Conservation (phyloP, 2,888 invertebrate genomes). For the Sipunculus nudus region DNA sequence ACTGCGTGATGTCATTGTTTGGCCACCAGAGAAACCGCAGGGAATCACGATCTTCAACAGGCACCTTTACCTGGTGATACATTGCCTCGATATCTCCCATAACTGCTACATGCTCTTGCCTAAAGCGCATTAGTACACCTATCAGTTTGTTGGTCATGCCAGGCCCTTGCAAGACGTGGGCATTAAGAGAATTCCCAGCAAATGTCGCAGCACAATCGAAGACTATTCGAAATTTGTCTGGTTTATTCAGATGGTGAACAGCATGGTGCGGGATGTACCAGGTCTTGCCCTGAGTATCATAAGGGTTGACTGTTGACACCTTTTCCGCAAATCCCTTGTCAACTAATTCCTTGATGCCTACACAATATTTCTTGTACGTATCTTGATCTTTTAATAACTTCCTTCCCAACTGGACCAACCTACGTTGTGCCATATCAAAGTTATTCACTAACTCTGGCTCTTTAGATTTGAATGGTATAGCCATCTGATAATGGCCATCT, state of each 20-base stretch:
- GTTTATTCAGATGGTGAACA: background rate
- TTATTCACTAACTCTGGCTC: no score
- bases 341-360: no score
- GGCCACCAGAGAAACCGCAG: conserved; percentile 2
- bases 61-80: background rate
- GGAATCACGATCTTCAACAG: background rate
- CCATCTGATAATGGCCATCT: no score
- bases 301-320: background rate
- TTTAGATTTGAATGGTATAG: no score
- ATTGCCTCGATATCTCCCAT: background rate
- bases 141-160: background rate
- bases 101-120: background rate
- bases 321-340: background rate
- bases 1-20: background rate
- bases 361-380: no score
- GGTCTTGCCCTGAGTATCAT: background rate
- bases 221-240: background rate
- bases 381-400: no score
- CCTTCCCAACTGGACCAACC: no score
- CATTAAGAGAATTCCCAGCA: background rate
- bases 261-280: conserved; percentile 5
- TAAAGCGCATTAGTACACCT: background rate
- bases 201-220: background rate
- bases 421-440: no score
- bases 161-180: background rate